These are phyloP conservation scores for Spongilla lacustris DNA, from an alignment of 37 sponge, comb jelly and placozoan genomes.

Conservation along the genomic window DNA sequence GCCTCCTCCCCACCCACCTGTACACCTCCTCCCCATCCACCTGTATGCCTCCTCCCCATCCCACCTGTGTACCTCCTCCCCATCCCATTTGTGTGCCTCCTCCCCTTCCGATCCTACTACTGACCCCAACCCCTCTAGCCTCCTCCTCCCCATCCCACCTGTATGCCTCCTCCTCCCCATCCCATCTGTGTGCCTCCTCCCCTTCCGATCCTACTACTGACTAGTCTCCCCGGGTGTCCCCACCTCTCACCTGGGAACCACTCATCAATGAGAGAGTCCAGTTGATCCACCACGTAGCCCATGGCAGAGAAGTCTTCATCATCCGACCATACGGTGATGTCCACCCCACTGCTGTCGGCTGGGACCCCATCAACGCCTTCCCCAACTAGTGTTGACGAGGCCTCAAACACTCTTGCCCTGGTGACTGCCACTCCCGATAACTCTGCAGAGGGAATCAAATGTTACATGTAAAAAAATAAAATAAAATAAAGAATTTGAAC, in stretches of 20 bases:
- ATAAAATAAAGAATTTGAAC: no score
- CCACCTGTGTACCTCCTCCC: neutral
- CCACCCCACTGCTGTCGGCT: slow-evolving; percentile 61
- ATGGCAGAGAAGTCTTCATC: slow-evolving; percentile 82
- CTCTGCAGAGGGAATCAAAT: neutral
- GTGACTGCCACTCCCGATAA: neutral
- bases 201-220: no score
- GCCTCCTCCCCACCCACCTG: neutral
- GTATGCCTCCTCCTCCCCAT: neutral
- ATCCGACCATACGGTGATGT: slow-evolving; percentile 83
- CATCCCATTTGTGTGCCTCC: no score
- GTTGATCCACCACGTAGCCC: slow-evolving; percentile 94
- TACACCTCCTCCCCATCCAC: neutral
- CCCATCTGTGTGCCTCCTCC: no score
- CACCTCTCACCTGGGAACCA: slow-evolving; percentile 92
- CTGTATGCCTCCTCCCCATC: neutral
- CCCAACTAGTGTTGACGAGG: slow-evolving; percentile 50
- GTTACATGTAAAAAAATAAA: no score
- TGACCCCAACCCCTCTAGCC: no score
- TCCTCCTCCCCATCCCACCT: slow-evolving; percentile 5
- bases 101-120: slow-evolving; percentile 3
- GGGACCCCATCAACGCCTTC: slow-evolving; percentile 44
- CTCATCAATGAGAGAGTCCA: slow-evolving; percentile 93
- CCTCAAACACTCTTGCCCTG: slow-evolving; percentile 23
- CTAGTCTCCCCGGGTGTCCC: no score